Evolutionary conservation across 1,140 invertebrate genomes (phyloP).

Genomic region (Brachionus asplanchnoidis): DNA sequence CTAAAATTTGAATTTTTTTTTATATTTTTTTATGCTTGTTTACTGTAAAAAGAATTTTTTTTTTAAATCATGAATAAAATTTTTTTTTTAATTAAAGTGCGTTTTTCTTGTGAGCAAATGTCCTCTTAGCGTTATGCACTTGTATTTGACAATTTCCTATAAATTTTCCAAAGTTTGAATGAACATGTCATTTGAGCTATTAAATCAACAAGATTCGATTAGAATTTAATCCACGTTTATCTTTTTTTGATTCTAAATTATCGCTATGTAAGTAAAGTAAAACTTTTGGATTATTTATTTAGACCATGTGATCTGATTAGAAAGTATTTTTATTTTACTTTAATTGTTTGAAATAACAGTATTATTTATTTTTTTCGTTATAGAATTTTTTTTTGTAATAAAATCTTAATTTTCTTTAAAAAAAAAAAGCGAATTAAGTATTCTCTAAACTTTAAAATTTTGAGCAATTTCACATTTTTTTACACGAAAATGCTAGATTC

Average conservation of each 20-base stretch:
- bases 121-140: background rate
- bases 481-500: too few relatives aligned
- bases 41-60: background rate
- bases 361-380: too few relatives aligned
- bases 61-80: background rate
- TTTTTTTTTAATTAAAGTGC: background rate
- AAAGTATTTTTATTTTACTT: background rate
- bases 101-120: background rate
- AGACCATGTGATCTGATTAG: background rate
- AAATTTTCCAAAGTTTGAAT: background rate
- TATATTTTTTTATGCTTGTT: background rate
- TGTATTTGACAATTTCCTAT: background rate
- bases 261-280: background rate
- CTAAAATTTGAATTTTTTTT: too few relatives aligned
- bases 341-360: background rate
- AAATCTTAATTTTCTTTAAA: too few relatives aligned
- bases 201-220: background rate
- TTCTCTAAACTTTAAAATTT: too few relatives aligned
- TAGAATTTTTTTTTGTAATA: too few relatives aligned
- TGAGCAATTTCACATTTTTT: too few relatives aligned
- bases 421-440: too few relatives aligned
- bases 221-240: background rate
- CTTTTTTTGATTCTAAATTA: background rate
- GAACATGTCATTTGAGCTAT: background rate
- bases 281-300: background rate